Conservation (phyloP, 2,888 invertebrate genomes). For the Xestia c-nigrum region DNA sequence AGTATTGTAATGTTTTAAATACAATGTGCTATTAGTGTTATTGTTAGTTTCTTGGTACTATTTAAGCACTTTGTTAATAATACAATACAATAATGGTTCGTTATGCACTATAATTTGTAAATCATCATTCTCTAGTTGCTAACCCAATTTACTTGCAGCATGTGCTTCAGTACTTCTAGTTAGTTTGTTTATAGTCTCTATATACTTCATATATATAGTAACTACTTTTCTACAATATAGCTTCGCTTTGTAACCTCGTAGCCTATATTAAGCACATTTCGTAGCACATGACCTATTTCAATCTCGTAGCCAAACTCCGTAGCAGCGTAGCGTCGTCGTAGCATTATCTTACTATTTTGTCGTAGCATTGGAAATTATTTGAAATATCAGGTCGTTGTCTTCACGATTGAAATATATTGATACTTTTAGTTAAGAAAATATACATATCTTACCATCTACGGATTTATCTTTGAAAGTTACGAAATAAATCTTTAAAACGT, state of each 20-base stretch:
- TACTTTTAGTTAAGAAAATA: background rate
- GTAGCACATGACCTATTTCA: constrained; percentile 44
- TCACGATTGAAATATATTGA: background rate
- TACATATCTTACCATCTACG: background rate
- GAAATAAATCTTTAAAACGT: background rate
- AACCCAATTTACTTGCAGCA: background rate
- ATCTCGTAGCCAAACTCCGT: constrained; percentile 28
- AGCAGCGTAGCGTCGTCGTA: constrained; percentile 43
- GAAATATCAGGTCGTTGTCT: background rate
- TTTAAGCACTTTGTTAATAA: background rate
- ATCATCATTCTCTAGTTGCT: background rate
- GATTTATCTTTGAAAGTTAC: background rate
- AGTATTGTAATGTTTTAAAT: constrained; percentile 47
- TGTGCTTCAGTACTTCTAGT: background rate
- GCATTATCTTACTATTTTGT: background rate
- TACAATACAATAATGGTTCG: background rate
- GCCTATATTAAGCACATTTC: background rate
- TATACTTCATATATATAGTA: background rate
- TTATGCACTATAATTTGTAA: background rate
- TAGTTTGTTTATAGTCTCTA: background rate
- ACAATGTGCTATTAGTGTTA: constrained; percentile 4
- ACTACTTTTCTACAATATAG: background rate
- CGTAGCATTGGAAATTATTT: background rate
- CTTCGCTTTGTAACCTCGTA: background rate
- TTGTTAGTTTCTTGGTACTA: constrained; percentile 20